Evolutionary conservation across 2,113 vertebrate genomes (phyloP).

Genomic region (Catharus minimus): DNA sequence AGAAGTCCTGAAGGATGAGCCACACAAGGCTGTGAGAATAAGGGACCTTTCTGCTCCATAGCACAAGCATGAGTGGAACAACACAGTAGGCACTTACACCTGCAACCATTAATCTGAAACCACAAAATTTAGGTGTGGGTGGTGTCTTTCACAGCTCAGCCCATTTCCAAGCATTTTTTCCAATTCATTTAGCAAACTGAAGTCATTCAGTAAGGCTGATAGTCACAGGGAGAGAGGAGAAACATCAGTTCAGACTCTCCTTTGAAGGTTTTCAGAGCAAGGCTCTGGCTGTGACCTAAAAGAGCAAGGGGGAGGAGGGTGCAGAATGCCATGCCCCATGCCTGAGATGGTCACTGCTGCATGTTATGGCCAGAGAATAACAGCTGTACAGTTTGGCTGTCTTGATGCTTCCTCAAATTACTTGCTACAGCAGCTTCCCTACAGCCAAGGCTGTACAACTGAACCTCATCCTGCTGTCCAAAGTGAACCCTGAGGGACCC

Average conservation of each 20-base stretch:
- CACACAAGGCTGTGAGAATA: background rate
- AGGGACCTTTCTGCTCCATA: background rate
- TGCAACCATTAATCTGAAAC: background rate
- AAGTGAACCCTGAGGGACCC: background rate
- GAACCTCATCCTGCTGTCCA: background rate
- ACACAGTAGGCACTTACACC: background rate
- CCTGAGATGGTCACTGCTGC: background rate
- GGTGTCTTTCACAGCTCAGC: background rate
- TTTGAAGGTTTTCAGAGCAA: background rate
- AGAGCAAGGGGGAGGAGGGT: background rate
- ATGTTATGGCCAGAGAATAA: background rate
- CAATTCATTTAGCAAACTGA: background rate
- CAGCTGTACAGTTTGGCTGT: background rate
- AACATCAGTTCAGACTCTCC: background rate
- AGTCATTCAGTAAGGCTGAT: background rate
- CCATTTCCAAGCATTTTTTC: background rate
- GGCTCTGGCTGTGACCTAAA: background rate
- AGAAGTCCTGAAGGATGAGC: background rate
- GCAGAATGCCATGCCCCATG: background rate
- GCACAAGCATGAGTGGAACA: fast-evolving
- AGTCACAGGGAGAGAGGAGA: background rate
- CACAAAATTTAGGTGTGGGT: background rate
- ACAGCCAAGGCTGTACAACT: background rate
- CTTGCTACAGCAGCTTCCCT: background rate
- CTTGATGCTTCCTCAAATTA: background rate